Conservation (phyloP, 2,113 vertebrate species). For the Syrmaticus mikado region DNA sequence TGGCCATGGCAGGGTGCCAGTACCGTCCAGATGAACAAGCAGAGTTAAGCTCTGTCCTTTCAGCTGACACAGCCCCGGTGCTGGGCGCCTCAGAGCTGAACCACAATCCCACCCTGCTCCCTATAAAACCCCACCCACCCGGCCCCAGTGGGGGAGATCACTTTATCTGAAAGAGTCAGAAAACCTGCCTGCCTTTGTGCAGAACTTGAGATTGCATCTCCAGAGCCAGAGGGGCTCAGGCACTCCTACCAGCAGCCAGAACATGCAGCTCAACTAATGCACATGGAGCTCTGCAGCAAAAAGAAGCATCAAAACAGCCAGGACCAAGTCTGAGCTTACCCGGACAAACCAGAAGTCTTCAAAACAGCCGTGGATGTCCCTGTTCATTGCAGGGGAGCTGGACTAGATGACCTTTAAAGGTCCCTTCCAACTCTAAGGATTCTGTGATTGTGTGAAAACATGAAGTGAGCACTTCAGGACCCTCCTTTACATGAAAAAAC, state of each 20-base stretch:
- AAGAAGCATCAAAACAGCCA: neutral
- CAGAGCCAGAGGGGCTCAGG: neutral
- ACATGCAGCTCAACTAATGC: neutral
- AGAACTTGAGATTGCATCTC: neutral
- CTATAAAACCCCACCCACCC: neutral
- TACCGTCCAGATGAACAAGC: neutral
- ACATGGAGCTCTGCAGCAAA: neutral
- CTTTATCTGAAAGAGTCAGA: neutral
- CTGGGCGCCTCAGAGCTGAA: neutral
- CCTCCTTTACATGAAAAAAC: neutral
- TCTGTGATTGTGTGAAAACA: too few species aligned
- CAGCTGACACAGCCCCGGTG: fast-evolving
- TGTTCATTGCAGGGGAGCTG: too few species aligned
- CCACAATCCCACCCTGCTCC: neutral
- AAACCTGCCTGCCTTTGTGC: neutral
- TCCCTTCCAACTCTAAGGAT: too few species aligned
- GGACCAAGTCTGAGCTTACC: neutral
- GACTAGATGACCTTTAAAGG: too few species aligned
- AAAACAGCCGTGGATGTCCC: too few species aligned
- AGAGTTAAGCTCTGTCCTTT: neutral
- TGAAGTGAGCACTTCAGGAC: neutral
- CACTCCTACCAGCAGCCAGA: neutral
- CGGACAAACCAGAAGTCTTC: neutral
- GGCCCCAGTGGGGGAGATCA: neutral
- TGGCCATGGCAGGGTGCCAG: neutral